Base-by-base conservation (phyloP, 2,797 vertebrate species). In the Xenentodon cancila region DNA sequence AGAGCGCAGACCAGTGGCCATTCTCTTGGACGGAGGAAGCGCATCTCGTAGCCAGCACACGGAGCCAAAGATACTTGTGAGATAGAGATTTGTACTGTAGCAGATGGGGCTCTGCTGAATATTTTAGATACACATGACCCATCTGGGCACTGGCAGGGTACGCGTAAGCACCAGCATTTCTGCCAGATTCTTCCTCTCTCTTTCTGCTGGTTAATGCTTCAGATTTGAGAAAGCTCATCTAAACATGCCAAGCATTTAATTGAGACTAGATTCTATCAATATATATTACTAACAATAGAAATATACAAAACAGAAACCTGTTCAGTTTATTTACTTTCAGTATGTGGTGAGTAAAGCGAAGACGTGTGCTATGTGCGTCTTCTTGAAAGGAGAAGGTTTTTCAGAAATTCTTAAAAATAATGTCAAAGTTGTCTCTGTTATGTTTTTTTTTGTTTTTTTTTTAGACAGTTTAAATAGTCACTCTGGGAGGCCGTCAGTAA, bases 101-200 rank as follows among this genome's bases (percentile, higher is more conserved):
- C 86, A 89, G 83, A 89, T 89, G 85, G 83, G 75, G 51, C 84
- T 81, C 71, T 68, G 64, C 76, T 84, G 82, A 88, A 86, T 87
- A 81, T 82, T 91, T 87, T 77, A 84, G 72, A 84, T 71, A 66
- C 76, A 80, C 80, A 68, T 0, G 21, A 71, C 74, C 84, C 85
- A 85, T 85, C 81, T 85, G 85, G 74, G 57, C 64, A 60, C 51
- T 62, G 9, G 48, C 68, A 61, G 60, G n/a, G 50, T 63, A 40
- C 76, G 60, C 30, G 66, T 57, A 68, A 59, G 72, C 68, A 69
- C 20, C n/a, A 65, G 22, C 66, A 74, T 48, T 15, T 43, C 61
- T 64, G 54, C 60, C 74, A 51, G 32, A 63, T 59, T 70, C 54
- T 53, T 21, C 60, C 61, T 70, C 55, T 52, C 32, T 74, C 32